Evolutionary conservation across 1,140 invertebrate species (phyloP), one percentile per base, ranked within the genome.

Genomic region (Megalopta genalis): DNA sequence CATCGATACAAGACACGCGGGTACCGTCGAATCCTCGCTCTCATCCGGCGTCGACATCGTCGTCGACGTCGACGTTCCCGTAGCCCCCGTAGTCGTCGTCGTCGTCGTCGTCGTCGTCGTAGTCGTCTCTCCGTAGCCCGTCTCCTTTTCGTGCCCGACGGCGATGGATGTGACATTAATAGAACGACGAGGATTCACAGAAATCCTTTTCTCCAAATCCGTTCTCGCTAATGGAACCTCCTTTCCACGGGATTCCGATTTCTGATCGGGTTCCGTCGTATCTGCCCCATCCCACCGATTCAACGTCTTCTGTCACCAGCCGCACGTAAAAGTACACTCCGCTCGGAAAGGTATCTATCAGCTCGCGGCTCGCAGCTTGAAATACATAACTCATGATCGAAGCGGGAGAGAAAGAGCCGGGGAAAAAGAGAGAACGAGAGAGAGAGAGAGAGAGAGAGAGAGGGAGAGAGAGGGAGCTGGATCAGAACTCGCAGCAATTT

Each of bases 81-180:
- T 46, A 46, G 42, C 4, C 18, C 9, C 12, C 42, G 42, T 46
- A 46, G 42, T 46, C 25, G 14, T 21, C 1, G 18, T 52, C 49
- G 49, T 21, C 0, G 49, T 52, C 18, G 16, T 18, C 10, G 10
- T 46, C 42, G 42, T 46, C 42, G 42, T 46, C 9, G 42, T 46
- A 9, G 42, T 46, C 65, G 14, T 60, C 25, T 69, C 23, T n/a
- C 49, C 32, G 16, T 42, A 21, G 7, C 10, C n/a, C 49, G 49
- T 18, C 14, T 60, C 39, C 25, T 27, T 60, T n/a, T 16, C 59
- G 68, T 77, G 59, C 32, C 60, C 82, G 75, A 66, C 57, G 76
- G 76, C 63, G 83, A 76, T 81, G 79, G 79, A 85, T 85, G 83
- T 78, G 84, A 85, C 84, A 78, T 81, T 85, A 85, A 85, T 85